Percentiles rank a stretch among this genome's conserved stretches.
Evolutionary conservation across 2,888 invertebrate species (phyloP).

Genomic region (Elegia similella): DNA sequence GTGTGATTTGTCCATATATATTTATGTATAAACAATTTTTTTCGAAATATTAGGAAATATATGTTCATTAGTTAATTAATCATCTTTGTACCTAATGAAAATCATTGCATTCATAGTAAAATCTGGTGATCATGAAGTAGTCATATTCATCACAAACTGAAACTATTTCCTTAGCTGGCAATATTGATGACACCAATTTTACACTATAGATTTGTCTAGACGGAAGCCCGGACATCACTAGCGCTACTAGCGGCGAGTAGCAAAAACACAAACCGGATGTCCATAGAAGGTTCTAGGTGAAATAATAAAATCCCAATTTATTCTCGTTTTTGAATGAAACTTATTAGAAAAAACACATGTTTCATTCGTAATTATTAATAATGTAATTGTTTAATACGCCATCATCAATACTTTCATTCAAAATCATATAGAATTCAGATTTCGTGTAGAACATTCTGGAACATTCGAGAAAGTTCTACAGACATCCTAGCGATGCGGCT

Average conservation of each 20-base stretch:
- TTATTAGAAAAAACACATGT: not conserved
- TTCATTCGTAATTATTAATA: not conserved
- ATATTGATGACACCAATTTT: slow-evolving; percentile 23
- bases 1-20: too few species aligned
- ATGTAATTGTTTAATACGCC: not conserved
- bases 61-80: too few species aligned
- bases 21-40: too few species aligned
- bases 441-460: slow-evolving; percentile 54
- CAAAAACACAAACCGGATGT: slow-evolving; percentile 49
- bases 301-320: slow-evolving; percentile 24
- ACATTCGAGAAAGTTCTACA: slow-evolving; percentile 47
- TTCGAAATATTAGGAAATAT: too few species aligned
- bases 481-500: slow-evolving; percentile 12
- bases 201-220: slow-evolving; percentile 26
- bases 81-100: too few species aligned
- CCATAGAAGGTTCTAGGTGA: slow-evolving; percentile 59
- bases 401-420: not conserved
- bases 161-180: slow-evolving; percentile 30
- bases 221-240: slow-evolving; percentile 45
- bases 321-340: slow-evolving; percentile 28
- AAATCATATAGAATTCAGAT: slow-evolving; percentile 7
- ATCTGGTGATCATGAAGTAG: too few species aligned
- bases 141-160: slow-evolving; percentile 1
- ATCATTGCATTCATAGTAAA: too few species aligned
- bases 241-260: slow-evolving; percentile 48